phyloP scores from a whole-genome alignment of 2,113 vertebrate genomes.

The Tupaia tana region DNA sequence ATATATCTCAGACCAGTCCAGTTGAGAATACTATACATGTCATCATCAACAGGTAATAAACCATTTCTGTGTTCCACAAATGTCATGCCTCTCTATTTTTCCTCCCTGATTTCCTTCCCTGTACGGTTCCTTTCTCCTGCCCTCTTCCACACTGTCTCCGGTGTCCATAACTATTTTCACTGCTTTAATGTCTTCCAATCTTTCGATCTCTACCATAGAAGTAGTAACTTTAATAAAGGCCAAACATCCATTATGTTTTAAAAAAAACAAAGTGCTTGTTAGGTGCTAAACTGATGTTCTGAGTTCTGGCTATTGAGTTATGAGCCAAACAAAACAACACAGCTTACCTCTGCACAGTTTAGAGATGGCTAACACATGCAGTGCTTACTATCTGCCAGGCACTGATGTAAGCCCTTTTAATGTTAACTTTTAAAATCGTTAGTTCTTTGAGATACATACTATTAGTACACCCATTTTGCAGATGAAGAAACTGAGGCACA shows the following conservation, averaged over 20 bases:
- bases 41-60: no score
- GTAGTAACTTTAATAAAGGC: slow-evolving; percentile 5
- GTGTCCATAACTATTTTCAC: no score
- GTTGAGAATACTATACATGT: no score
- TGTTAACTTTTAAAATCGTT: slow-evolving; percentile 8
- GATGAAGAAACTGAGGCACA: background rate
- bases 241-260: background rate
- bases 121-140: no score
- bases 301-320: background rate
- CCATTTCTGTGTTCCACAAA: no score
- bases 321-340: background rate
- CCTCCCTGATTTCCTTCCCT: no score
- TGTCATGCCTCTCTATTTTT: no score
- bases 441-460: background rate
- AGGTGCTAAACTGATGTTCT: background rate
- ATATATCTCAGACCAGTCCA: no score
- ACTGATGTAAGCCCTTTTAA: background rate
- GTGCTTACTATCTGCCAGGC: background rate
- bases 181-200: no score
- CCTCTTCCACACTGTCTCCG: no score
- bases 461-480: background rate
- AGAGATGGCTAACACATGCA: background rate
- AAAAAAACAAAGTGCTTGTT: background rate
- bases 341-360: no score
- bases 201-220: no score